Base-by-base conservation (phyloP, 37 sponge, comb jelly and placozoan species). In the Agelas oroides region DNA sequence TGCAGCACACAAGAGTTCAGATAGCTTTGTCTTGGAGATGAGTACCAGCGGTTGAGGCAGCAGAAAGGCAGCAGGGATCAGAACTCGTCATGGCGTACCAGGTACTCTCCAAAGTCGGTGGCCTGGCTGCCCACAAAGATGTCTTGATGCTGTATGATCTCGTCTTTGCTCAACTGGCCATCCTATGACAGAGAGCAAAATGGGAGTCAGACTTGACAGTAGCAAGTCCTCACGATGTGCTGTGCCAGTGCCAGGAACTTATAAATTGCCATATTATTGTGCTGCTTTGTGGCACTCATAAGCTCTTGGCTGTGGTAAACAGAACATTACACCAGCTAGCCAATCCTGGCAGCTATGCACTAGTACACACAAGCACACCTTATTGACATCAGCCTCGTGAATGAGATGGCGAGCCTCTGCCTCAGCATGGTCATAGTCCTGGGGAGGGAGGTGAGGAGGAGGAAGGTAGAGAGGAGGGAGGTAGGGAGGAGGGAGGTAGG, bases 41-140 rank as follows among this genome's bases (percentile, higher is more conserved):
- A 46, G 8, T 8, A 46, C 46, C 46, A 12, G 8, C 6, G 46
- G 3, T 8, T 12, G 46, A 3, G 8, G 46, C 46, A 46, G 46
- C 46, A n/a, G n/a, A n/a, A n/a, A n/a, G 13, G 27, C 65, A 24
- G 65, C 6, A 31, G 20, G 5, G 37, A 46, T 77, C 61, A 95
- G 65, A 95, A 95, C 68, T 95, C 96, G 69, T 95, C 96, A 59
- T 95, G 96, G 17, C 90, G 81, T 23, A 84, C 54, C 0, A 97
- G 77, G 37, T 89, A 86, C n/a, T 92, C 93, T 15, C 98, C 98
- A 82, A 85, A 98, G 63, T 98, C 96, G 8, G 98, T 98, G 17
- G 94, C 98, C 60, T 95, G 96, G 39, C 97, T 96, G 2, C 99
- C 99, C 2, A 93, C 97, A 77, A 98, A 98, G 32, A 94, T 33